Evolutionary conservation across 2,888 invertebrate genomes (phyloP), one percentile per base, ranked within the genome.

Genomic region (Slavum lentiscoides): DNA sequence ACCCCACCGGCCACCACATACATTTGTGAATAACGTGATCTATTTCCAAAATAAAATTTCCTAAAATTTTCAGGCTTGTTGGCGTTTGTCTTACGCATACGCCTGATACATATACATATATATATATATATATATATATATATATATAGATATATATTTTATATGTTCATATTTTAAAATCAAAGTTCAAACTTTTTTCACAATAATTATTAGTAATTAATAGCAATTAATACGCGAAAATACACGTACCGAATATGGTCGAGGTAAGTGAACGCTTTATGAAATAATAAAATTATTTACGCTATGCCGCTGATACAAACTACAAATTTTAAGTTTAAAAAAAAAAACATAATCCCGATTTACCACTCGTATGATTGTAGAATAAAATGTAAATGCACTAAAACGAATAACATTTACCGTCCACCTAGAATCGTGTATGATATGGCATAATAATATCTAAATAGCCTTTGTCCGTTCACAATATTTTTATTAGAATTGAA

Each of bases 21-120:
- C 55, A 55, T 55, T 55, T 19, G 19, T 55, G 19, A 39, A 62
- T 19, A 69, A 70, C 70, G 62, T 70, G 55, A 62, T 70, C 37
- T 55, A 61, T 49, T 68, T 61, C 30, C 21, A 49, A n/a, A 74
- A 23, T 73, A 59, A 62, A 67, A 21, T 72, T 62, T 49, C 43
- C 37, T 4, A 11, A 43, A 53, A 9, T 62, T 23, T 62, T 30
- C 59, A 61, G 21, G 39, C 49, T 49, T 30, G 59, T 72, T 43
- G 21, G 23, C 43, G n/a, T 70, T 53, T 53, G 15, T n/a, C 58
- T 39, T 19, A 37, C 13, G 1, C 49, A 49, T 11, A 49, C 49
- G 11, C 11, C 49, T 49, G 3, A 49, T 13, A 3, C 3, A 49
- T 1, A 49, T 13, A 11, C 1, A 13, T 43, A 43, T 43, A 43